Evolutionary conservation across 2,797 vertebrate species (phyloP).

Genomic region (Leucoraja ocellata): DNA sequence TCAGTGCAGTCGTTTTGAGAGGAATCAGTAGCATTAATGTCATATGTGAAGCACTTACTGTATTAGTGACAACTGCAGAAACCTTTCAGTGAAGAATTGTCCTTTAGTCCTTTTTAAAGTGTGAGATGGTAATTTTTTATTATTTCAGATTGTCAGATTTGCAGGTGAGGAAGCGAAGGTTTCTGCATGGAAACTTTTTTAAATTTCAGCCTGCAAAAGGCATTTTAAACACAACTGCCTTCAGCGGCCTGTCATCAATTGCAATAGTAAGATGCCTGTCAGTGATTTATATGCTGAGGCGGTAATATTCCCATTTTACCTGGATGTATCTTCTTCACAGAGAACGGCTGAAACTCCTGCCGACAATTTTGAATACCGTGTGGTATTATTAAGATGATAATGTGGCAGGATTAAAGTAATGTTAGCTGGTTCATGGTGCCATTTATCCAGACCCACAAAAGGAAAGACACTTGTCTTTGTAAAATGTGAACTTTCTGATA

Average conservation of each 20-base stretch:
- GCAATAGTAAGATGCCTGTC: slow-evolving; percentile 70
- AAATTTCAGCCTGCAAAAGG: slow-evolving; percentile 71
- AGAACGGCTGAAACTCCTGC: slow-evolving; percentile 68
- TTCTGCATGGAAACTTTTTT: slow-evolving; percentile 74
- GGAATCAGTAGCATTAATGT: slow-evolving; percentile 79
- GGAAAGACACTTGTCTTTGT: slow-evolving; percentile 42
- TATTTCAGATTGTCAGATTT: slow-evolving; percentile 71
- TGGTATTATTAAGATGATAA: slow-evolving; percentile 70
- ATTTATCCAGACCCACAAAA: slow-evolving; percentile 54
- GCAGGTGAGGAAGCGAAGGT: slow-evolving; percentile 58
- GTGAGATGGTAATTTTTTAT: slow-evolving; percentile 80
- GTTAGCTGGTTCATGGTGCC: slow-evolving; percentile 62
- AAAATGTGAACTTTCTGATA: slow-evolving; percentile 48
- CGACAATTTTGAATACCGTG: slow-evolving; percentile 67
- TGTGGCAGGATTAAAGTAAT: slow-evolving; percentile 65
- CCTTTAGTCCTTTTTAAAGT: slow-evolving; percentile 83
- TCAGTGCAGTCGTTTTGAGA: slow-evolving; percentile 61
- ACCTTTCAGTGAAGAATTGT: slow-evolving; percentile 91
- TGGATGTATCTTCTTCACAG: slow-evolving; percentile 62
- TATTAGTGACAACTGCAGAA: slow-evolving; percentile 78
- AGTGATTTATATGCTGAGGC: slow-evolving; percentile 72
- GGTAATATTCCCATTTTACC: slow-evolving; percentile 78
- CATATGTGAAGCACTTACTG: slow-evolving; percentile 74
- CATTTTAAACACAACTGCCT: slow-evolving; percentile 73
- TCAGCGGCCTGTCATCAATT: slow-evolving; percentile 74